These are phyloP conservation scores for Heterotilapia buettikoferi DNA, from an alignment of 2,113 vertebrate genomes.

Conservation along the genomic window DNA sequence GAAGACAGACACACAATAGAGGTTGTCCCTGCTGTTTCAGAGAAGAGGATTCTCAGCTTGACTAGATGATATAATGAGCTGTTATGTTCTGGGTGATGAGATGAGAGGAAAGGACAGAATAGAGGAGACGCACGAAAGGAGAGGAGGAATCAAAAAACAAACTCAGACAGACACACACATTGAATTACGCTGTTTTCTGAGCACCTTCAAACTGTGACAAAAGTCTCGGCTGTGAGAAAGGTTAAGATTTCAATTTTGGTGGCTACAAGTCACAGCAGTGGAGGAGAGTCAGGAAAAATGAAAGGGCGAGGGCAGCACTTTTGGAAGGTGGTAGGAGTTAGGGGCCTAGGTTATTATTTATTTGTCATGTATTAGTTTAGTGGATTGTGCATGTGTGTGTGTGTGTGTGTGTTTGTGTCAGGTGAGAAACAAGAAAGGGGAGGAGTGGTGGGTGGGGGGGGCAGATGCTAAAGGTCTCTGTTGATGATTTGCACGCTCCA, in stretches of 20 bases:
- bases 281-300: neutral
- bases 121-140: conserved; percentile 37
- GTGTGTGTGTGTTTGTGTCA: neutral
- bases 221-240: conserved; percentile 69
- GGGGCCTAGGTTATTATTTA: conserved; percentile 45
- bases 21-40: conserved; percentile 56
- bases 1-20: conserved; percentile 43
- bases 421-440: conserved; percentile 38
- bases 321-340: neutral
- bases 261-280: conserved; percentile 30
- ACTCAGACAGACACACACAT: neutral
- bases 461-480: conserved; percentile 71
- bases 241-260: conserved; percentile 63
- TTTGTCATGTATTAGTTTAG: conserved; percentile 53
- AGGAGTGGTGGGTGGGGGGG: conserved; percentile 18
- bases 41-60: conserved; percentile 61
- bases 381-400: neutral
- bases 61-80: conserved; percentile 64
- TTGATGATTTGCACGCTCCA: conserved; percentile 76
- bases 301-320: conserved; percentile 21
- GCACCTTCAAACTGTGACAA: conserved; percentile 56
- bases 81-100: conserved; percentile 57
- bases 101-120: conserved; percentile 49
- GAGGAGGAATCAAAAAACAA: conserved; percentile 19
- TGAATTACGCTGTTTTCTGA: neutral